Evolutionary conservation across 2,888 invertebrate species (phyloP), one percentile per base, ranked within the genome.

Genomic region (Andrena dorsata): DNA sequence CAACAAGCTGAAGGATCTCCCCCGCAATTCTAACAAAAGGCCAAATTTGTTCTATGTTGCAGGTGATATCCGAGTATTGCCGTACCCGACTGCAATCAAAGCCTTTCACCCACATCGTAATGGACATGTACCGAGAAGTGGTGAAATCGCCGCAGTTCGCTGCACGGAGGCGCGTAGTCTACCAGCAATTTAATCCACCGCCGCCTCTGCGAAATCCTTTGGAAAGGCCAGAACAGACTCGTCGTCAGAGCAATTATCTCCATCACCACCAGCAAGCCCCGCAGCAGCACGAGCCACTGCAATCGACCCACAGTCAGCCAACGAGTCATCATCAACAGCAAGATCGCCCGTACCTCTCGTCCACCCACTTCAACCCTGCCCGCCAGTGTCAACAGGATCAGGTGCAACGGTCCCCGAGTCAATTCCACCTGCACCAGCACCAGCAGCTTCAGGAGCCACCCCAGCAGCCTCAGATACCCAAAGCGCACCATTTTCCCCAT

Each of bases 31-130:
- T 23, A 63, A 32, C 53, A 7, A 41, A 41, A 3, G 41, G 13
- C 13, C 32, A 53, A 20, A 4, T 72, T 23, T 16, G 2, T 30
- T 32, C 2, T 4, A 1, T 41, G n/a, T 87, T 76, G 4, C 92
- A 96, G 96, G 95, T 95, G 58, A 95, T 96, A 87, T 95, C 95
- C 0, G 95, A 95, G 80, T 95, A 95, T 89, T 95, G 95, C 89
- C 95, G 94, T 80, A 94, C 94, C 41, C 93, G 95, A 69, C 93
- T 95, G 76, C 95, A 95, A 84, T 94, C 94, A 61, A 94, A 95
- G 80, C 95, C 96, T n/a, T 95, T 95, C 90, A 95, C 95, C 0
- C 95, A 95, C 89, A 95, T 95, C 66, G 95, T 95, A 16, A 95
- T 95, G 95, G 95, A 95, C 90, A 93, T 96, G 91, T 95, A 95